Evolutionary conservation across 2,888 invertebrate species (phyloP).

Genomic region (Meiosimyza platycephala): DNA sequence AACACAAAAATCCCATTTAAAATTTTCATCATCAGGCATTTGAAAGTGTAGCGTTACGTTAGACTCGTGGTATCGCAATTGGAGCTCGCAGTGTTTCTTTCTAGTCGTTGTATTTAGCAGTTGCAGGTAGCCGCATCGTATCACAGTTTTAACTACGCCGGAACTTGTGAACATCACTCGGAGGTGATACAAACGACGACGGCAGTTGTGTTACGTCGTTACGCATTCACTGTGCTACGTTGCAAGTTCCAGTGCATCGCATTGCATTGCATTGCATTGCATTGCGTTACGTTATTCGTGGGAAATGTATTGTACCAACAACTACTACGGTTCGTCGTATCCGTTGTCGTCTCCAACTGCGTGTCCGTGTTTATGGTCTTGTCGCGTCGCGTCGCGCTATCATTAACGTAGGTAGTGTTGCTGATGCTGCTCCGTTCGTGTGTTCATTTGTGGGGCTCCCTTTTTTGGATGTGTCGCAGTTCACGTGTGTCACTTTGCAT

Average conservation of each 20-base stretch:
- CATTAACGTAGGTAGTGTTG: background rate
- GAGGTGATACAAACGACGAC: conserved; percentile 11
- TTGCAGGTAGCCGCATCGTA: background rate
- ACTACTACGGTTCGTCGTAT: conserved; percentile 5
- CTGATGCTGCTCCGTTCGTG: conserved; percentile 26
- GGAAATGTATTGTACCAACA: conserved; percentile 22
- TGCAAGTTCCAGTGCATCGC: conserved; percentile 9
- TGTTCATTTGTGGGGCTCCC: conserved; percentile 35
- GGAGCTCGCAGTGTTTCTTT: background rate
- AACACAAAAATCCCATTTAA: conserved; percentile 48
- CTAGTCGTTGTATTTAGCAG: background rate
- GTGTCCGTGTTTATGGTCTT: conserved; percentile 40
- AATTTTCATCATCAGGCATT: conserved; percentile 50
- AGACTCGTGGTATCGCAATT: background rate
- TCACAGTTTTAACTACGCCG: conserved; percentile 4
- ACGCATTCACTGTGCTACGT: background rate
- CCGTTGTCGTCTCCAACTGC: conserved; percentile 18
- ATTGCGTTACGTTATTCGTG: conserved; percentile 22
- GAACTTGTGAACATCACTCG: conserved; percentile 42
- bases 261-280: background rate
- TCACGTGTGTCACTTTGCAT: conserved; percentile 62
- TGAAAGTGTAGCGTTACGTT: conserved; percentile 11
- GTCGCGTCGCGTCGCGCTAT: background rate
- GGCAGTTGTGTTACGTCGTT: background rate
- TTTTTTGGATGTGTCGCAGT: conserved; percentile 34